Base-by-base conservation (phyloP, 2,888 invertebrate species). In the Torymus texanus region DNA sequence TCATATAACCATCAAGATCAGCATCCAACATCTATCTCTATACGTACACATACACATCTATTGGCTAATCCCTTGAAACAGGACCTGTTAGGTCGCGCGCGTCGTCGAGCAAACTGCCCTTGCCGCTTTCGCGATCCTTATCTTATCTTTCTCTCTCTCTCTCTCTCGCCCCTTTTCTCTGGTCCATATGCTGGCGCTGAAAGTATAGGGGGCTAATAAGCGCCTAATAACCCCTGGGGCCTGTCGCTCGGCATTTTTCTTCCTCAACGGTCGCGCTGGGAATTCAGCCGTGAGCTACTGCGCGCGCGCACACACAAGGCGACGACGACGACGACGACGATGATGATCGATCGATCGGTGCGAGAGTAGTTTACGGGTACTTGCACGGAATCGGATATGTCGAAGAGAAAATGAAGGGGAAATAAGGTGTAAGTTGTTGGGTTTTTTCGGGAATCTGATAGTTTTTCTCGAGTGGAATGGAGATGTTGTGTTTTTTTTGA, bases 161-260 rank as follows among this genome's bases (percentile, higher is more conserved):
- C 41, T 41, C 41, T 41, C 85, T 82, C 83, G 83, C 53, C 72
- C 87, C 88, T 88, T 29, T 87, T 86, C 85, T 85, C 8, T 8
- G 86, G 84, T 88, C 89, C 90, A 90, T 90, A 90, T 90, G 89
- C 88, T 87, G 41, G 8, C 41, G 8, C 41, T 8, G 8, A 4
- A 8, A 41, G 41, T 21, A 41, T 5, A 56, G 56, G 29, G 86
- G 86, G 86, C 85, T 87, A 89, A 88, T 88, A 88, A 89, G 87
- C 87, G 63, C 87, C 89, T 88, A 89, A 89, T 88, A 89, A 88
- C 85, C 83, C 82, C 81, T 61, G 65, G 85, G 82, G 86, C 82
- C 87, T 88, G 90, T 90, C 90, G 88, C 88, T 86, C 88, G 88
- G 87, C 88, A 90, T 90, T 90, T 88, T 88, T 88, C 87, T 86